Evolutionary conservation across 2,888 invertebrate genomes (phyloP), one percentile per base, ranked within the genome.

Genomic region (Lochmaea crataegi): DNA sequence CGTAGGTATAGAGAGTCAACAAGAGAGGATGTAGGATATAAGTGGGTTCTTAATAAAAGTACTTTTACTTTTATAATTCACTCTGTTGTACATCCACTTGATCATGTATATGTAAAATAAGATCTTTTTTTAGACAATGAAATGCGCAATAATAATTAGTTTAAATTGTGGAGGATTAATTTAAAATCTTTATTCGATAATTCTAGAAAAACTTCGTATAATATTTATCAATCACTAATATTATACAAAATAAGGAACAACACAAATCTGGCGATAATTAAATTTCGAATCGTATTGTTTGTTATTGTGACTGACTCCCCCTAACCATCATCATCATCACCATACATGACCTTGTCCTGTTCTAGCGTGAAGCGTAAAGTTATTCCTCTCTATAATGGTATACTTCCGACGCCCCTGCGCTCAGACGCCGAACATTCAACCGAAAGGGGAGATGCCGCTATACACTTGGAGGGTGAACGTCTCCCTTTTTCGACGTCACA

Each of bases 391-490:
- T 12, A 26, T 42, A 42, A 41, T 41, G 1, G 38, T 63, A 16
- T 18, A 63, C 16, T 63, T 63, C 61, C 68, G 51, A 61, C 68
- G 60, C 61, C 32, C 32, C 61, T 45, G 58, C 38, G 16, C 51
- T 32, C 61, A 60, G 68, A 68, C 68, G 68, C 61, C 26, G 68
- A 68, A 68, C 48, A 68, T 51, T 68, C 38, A 68, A 48, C 32
- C 61, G 61, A 53, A 68, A 68, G 61, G 68, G 68, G 68, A 68
- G 32, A 65, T 51, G 41, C 64, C 53, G n/a, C 45, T 11, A 53
- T 68, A 61, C 61, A 64, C 64, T 70, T 16, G 64, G 64, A 70
- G 70, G 70, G 70, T 70, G 70, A 70, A 70, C 51, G 70, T 70
- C 70, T 70, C 70, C 65, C 70, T 57, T 45, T 65, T 63, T 53